A percentile compares a stretch with the other conserved stretches of the same genome.
phyloP scores from a whole-genome alignment of 2,888 invertebrate species.

The Sacculina carcini region DNA sequence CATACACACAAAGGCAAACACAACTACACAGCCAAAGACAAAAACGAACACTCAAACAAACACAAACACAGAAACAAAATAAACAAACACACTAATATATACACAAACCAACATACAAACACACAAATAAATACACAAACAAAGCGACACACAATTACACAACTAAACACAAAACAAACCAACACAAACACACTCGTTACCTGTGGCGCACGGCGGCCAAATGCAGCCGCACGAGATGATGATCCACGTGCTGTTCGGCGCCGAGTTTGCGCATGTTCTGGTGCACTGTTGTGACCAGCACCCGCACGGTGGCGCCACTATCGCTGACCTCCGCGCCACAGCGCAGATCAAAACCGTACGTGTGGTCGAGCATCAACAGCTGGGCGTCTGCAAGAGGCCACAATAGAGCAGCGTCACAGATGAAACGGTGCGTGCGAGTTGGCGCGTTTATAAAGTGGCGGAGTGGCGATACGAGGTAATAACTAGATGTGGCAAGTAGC shows the following conservation, averaged over 20 bases:
- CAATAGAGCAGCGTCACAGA: too few relatives aligned
- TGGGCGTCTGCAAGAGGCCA: too few relatives aligned
- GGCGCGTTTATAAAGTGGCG: background rate
- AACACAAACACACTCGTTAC: too few relatives aligned
- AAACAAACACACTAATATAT: background rate
- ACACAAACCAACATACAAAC: too few relatives aligned
- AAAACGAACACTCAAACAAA: too few relatives aligned
- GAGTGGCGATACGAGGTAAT: background rate
- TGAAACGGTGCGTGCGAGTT: background rate
- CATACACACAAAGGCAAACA: background rate
- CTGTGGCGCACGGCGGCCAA: constrained; percentile 76
- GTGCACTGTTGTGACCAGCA: constrained; percentile 76
- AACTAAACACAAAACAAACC: background rate
- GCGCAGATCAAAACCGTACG: too few relatives aligned
- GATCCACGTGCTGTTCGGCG: constrained; percentile 45
- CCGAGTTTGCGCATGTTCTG: constrained; percentile 81
- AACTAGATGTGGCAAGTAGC: background rate
- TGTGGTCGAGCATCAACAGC: constrained; percentile 21
- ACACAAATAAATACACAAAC: too few relatives aligned
- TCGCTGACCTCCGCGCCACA: constrained; percentile 71
- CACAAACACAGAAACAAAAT: too few relatives aligned
- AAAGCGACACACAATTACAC: background rate
- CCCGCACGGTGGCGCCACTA: constrained; percentile 56
- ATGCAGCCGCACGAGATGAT: constrained; percentile 54
- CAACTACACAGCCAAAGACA: background rate